These are phyloP conservation scores for Brachionus asplanchnoidis DNA, from an alignment of 1,140 invertebrate genomes.

Conservation along the genomic window DNA sequence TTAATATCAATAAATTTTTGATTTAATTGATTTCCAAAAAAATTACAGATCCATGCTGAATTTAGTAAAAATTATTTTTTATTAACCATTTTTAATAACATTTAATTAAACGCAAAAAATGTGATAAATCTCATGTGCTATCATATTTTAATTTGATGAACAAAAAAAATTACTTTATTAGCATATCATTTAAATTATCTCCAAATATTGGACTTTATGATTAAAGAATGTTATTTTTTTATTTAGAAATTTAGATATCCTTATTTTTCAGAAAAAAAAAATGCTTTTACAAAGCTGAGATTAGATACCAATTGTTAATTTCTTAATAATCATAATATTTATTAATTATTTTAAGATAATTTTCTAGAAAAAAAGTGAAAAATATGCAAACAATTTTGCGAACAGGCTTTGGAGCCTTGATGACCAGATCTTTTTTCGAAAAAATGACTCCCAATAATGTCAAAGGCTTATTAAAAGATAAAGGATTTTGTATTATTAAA, in stretches of 20 bases:
- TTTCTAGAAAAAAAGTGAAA: not conserved
- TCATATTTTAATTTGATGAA: not conserved
- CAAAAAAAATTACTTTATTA: not conserved
- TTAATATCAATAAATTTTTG: too few relatives aligned
- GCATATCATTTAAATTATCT: not conserved
- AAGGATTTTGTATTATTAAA: not conserved
- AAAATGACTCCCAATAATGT: not conserved
- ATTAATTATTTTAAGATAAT: not conserved
- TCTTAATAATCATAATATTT: too few relatives aligned
- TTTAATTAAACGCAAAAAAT: not conserved
- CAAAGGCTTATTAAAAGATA: not conserved
- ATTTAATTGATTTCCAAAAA: too few relatives aligned
- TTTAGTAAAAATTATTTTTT: too few relatives aligned
- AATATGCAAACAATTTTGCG: not conserved
- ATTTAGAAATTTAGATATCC: not conserved
- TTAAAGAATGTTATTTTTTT: not conserved
- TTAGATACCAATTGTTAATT: not conserved
- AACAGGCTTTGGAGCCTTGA: not conserved
- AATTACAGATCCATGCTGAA: too few relatives aligned
- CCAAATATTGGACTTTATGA: not conserved
- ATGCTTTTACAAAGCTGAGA: not conserved
- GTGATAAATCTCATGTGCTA: not conserved
- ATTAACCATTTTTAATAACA: too few relatives aligned
- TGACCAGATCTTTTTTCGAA: not conserved
- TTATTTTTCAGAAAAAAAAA: not conserved